Evolutionary conservation across 2,888 invertebrate species (phyloP), one percentile per base, ranked within the genome.

Genomic region (Pollenia angustigena): DNA sequence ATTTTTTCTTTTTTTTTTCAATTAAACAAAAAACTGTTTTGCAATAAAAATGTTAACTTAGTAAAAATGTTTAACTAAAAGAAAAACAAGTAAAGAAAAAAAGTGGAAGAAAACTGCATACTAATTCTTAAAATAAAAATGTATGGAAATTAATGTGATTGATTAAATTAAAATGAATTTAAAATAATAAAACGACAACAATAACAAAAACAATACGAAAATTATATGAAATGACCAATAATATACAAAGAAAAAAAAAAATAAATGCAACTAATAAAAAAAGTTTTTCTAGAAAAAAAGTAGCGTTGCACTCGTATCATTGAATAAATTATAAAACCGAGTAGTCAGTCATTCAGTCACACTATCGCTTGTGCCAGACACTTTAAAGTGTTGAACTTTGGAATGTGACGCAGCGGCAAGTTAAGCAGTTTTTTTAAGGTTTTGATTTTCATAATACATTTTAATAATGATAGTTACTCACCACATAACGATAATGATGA

Each of bases 331-430:
- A 66, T 58, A 66, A 64, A 48, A 23, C 16, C 46, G 12, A 23
- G 54, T 18, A 54, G 60, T 52, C 52, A 42, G 50, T 18, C 50
- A 48, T 32, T 76, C 76, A 64, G 23, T 64, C 62, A 72, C n/a
- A 32, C 40, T 46, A 52, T 40, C 54, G 18, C 48, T 75, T 56
- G n/a, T 68, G 58, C 44, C 68, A 75, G 58, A 62, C 75, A 69
- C 52, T 83, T 44, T 32, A 68, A 68, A 75, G 50, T 68, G 9
- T 32, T 85, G 85, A 76, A 83, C 86, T 86, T 86, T 83, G 76
- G 50, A 81, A 46, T 83, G 71, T 86, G 86, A 86, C 86, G 86
- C 79, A 50, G 58, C 64, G 14, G 48, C 14, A 11, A 54, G 11
- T n/a, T 14, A 72, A 64, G 66, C 40, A 32, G 14, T 8, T 64